Conservation (phyloP, 1,140 invertebrate species). For the Colletes gigas region DNA sequence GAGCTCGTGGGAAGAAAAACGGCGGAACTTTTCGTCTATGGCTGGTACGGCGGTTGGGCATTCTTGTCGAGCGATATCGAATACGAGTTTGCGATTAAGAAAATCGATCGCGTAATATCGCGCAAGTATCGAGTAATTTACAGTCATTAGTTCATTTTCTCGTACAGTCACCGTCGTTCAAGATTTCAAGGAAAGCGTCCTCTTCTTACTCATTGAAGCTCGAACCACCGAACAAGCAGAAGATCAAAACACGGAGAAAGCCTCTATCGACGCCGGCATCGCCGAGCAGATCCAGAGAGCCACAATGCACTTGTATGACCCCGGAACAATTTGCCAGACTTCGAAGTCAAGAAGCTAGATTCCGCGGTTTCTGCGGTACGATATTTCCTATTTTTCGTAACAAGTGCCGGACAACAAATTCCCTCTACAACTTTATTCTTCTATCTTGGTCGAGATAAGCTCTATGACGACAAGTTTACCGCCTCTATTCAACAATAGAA, state of each 20-base stretch:
- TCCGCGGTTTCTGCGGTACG: conserved; percentile 83
- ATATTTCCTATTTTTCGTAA: conserved; percentile 24
- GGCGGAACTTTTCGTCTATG: not conserved
- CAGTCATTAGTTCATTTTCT: conserved; percentile 63
- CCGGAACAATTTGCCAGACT: conserved; percentile 94
- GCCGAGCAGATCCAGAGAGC: conserved; percentile 92
- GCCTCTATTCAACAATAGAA: too few species aligned
- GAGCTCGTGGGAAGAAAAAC: not conserved
- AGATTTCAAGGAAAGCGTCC: conserved; percentile 97
- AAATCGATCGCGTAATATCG: conserved; percentile 38
- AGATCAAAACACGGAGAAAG: conserved; percentile 91
- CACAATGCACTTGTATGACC: conserved; percentile 97
- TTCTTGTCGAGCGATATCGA: not conserved
- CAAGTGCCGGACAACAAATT: too few species aligned
- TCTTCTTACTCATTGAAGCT: conserved; percentile 97
- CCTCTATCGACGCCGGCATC: conserved; percentile 96
- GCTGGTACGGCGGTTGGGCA: not conserved
- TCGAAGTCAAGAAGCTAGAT: conserved; percentile 91
- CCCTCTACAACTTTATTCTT: too few species aligned
- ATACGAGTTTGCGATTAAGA: conserved; percentile 9
- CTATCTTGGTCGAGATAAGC: too few species aligned
- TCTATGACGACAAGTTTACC: too few species aligned
- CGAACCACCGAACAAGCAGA: conserved; percentile 93
- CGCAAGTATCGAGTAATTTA: conserved; percentile 50
- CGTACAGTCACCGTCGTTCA: conserved; percentile 97